Percentiles rank a stretch among this genome's conserved stretches.
Evolutionary conservation across 2,797 vertebrate species (phyloP).

Genomic region (Saguinus oedipus): DNA sequence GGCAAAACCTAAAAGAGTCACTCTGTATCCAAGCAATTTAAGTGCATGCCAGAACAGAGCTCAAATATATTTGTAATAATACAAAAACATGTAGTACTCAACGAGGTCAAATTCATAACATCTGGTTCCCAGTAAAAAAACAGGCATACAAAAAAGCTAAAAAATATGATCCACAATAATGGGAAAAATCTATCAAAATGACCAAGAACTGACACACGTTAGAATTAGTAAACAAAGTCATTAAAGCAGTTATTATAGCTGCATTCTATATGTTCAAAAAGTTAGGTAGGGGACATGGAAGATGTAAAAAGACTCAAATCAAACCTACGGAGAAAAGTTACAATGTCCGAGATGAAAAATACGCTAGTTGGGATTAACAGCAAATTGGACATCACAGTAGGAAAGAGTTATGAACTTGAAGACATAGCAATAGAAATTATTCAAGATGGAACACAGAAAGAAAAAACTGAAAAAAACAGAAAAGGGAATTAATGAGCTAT

Average conservation of each 20-base stretch:
- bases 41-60: neutral
- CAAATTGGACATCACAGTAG: neutral
- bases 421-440: conserved; percentile 13
- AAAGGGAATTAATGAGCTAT: neutral
- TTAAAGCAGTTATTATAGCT: conserved; percentile 30
- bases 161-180: neutral
- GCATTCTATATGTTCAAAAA: neutral
- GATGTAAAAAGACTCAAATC: neutral
- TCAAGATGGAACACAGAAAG: conserved; percentile 30
- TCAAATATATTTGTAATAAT: conserved; percentile 39
- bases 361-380: neutral
- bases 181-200: conserved; percentile 38
- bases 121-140: neutral
- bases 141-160: neutral
- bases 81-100: neutral
- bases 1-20: conserved; percentile 23
- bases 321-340: conserved; percentile 7
- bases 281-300: neutral
- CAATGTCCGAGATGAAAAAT: conserved; percentile 20
- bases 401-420: conserved; percentile 33
- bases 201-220: neutral
- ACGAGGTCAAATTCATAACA: conserved; percentile 31
- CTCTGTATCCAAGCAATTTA: conserved; percentile 32
- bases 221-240: neutral
- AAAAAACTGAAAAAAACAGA: neutral